phyloP scores from a whole-genome alignment of 2,797 vertebrate species.

The Cyclopterus lumpus region DNA sequence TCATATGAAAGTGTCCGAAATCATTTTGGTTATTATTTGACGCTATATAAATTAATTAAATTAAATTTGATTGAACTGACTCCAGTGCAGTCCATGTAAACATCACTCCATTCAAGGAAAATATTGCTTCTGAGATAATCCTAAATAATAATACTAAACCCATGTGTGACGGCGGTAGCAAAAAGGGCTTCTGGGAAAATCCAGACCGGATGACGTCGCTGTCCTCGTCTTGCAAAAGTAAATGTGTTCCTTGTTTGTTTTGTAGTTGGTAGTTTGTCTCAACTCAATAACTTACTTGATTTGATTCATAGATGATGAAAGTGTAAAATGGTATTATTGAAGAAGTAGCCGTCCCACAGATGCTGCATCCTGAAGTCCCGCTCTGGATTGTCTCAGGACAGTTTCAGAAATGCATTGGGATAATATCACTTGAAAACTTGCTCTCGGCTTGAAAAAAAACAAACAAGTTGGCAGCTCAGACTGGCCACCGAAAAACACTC shows the following conservation, averaged over 20 bases:
- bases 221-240: constrained; percentile 41
- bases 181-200: constrained; percentile 52
- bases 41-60: too few species aligned
- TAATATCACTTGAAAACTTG: constrained; percentile 9
- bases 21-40: not conserved
- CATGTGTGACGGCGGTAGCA: constrained; percentile 63
- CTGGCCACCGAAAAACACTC: constrained; percentile 2
- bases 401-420: constrained; percentile 9
- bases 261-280: too few species aligned
- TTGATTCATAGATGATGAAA: constrained; percentile 53
- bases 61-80: not conserved
- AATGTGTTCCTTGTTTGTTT: constrained; percentile 22
- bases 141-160: constrained; percentile 56
- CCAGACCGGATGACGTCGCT: constrained; percentile 31
- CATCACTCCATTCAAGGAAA: not conserved
- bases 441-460: not conserved
- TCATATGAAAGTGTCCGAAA: not conserved
- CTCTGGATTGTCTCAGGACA: constrained; percentile 3
- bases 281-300: constrained; percentile 51
- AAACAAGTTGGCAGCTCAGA: constrained; percentile 15
- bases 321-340: constrained; percentile 14
- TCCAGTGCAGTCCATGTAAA: not conserved
- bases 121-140: not conserved
- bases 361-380: constrained; percentile 22
- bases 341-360: not conserved